Evolutionary conservation across 1,140 invertebrate species (phyloP), one percentile per base, ranked within the genome.

Genomic region (Yoshiicerus persimilis): DNA sequence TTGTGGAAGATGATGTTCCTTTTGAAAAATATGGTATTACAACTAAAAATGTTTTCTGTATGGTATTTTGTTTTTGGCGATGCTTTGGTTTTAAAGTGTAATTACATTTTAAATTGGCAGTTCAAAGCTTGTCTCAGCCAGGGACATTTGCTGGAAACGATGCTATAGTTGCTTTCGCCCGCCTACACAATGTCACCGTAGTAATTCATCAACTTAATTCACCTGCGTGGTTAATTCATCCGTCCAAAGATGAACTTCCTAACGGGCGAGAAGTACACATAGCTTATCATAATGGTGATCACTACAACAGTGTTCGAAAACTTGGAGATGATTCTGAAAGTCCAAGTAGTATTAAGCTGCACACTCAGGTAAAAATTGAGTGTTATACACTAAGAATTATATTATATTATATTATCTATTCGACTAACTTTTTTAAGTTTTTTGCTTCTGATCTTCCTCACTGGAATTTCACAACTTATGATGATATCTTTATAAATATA

Each of bases 131-230:
- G 30, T 91, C 92, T 86, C 92, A 93, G 88, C 90, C 92, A 36
- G 93, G 94, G 8, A 94, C 93, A 2, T 94, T 93, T 92, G 94
- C 92, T 41, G 94, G 93, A n/a, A 94, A 94, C 90, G 93, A 94
- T 91, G 93, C 93, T 34, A 93, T 94, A 87, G 94, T 94, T 25
- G 93, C 94, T 13, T 94, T 94, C 92, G 93, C 94, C 27, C 91
- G 93, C 32, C 91, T 93, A 2, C 92, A 93, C 87, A 90, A 92
- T 88, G 92, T 94, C 2, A 93, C 92, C 83, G 92, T 94, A 64
- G 92, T 94, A 4, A 94, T 94, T 80, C 94, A 94, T 91, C 94
- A 94, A 90, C 91, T 94, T 13, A 93, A 93, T 89, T 91, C 92
- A n/a, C 93, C 93, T 84, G 92, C 92, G 27, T 92, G 93, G 89